Conservation (phyloP, 1,140 invertebrate species). For the Helicoverpa armigera region DNA sequence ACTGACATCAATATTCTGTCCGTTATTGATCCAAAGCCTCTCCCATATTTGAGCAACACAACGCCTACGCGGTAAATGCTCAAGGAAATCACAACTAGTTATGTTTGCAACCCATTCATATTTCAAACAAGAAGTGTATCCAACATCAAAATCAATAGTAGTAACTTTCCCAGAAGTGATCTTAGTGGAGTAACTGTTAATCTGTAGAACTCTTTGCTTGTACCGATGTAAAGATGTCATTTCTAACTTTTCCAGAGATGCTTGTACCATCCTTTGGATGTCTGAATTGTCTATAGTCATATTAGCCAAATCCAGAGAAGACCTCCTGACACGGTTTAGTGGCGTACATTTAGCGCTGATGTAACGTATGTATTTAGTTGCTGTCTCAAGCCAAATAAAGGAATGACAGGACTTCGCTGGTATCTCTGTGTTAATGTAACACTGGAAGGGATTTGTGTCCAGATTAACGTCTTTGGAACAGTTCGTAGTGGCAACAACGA, state of each 20-base stretch:
- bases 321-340: slow-evolving; percentile 58
- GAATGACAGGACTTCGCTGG: slow-evolving; percentile 64
- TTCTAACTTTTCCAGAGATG: slow-evolving; percentile 75
- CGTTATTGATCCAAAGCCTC: slow-evolving; percentile 88
- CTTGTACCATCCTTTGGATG: slow-evolving; percentile 68
- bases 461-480: slow-evolving; percentile 68
- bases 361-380: slow-evolving; percentile 62
- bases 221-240: slow-evolving; percentile 71
- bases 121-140: slow-evolving; percentile 79
- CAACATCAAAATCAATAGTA: slow-evolving; percentile 79
- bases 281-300: slow-evolving; percentile 57
- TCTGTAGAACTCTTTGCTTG: slow-evolving; percentile 71
- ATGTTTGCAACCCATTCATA: slow-evolving; percentile 73
- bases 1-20: slow-evolving; percentile 82
- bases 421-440: slow-evolving; percentile 59
- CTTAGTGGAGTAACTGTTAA: slow-evolving; percentile 73
- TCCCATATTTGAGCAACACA: slow-evolving; percentile 88
- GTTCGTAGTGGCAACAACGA: slow-evolving; percentile 67
- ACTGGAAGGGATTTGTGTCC: slow-evolving; percentile 54
- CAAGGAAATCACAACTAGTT: slow-evolving; percentile 73
- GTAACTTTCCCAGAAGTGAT: slow-evolving; percentile 69
- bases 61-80: slow-evolving; percentile 74
- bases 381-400: slow-evolving; percentile 64
- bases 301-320: slow-evolving; percentile 52
- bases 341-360: slow-evolving; percentile 60